Percentiles rank a stretch among this genome's conserved stretches.
Conservation (phyloP, 2,888 invertebrate genomes). For the Drosophila meridiana region DNA sequence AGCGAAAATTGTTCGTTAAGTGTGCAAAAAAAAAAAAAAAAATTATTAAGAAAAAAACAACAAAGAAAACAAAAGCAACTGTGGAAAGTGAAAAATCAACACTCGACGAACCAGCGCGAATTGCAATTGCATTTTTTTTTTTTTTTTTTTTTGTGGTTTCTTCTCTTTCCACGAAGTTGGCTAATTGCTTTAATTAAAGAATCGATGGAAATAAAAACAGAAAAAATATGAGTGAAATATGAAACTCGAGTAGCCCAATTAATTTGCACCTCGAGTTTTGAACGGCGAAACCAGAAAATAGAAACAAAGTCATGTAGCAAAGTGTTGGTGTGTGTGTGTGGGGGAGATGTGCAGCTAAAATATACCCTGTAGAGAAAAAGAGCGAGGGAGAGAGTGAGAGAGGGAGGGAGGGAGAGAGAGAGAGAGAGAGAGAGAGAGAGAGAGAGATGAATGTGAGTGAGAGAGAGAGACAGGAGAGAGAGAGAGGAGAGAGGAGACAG, state of each 20-base stretch:
- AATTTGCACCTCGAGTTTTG: constrained; percentile 62
- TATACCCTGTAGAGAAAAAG: constrained; percentile 5
- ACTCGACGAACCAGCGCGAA: constrained; percentile 29
- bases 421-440: background rate
- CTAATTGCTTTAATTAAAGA: constrained; percentile 77
- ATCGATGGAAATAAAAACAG: constrained; percentile 44
- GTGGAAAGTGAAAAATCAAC: constrained; percentile 61
- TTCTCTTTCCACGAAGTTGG: constrained; percentile 56
- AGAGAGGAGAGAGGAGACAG: background rate
- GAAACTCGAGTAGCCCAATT: constrained; percentile 65
- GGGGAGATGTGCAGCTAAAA: background rate
- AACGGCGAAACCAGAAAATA: constrained; percentile 4
- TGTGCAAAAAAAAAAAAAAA: constrained; percentile 19
- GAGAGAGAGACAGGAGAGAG: background rate
- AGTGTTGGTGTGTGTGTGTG: background rate
- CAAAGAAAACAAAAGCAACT: constrained; percentile 5
- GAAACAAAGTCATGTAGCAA: constrained; percentile 1
- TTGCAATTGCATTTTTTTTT: constrained; percentile 20
- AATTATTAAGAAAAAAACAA: background rate
- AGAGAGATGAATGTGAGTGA: background rate
- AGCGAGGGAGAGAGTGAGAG: background rate
- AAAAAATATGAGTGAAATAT: constrained; percentile 41
- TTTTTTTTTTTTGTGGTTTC: constrained; percentile 5
- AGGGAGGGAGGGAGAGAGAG: background rate
- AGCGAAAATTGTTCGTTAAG: constrained; percentile 55